Evolutionary conservation across 92 coral and sea anemone genomes (phyloP), one percentile per base, ranked within the genome.

Genomic region (Bergia puertoricense): DNA sequence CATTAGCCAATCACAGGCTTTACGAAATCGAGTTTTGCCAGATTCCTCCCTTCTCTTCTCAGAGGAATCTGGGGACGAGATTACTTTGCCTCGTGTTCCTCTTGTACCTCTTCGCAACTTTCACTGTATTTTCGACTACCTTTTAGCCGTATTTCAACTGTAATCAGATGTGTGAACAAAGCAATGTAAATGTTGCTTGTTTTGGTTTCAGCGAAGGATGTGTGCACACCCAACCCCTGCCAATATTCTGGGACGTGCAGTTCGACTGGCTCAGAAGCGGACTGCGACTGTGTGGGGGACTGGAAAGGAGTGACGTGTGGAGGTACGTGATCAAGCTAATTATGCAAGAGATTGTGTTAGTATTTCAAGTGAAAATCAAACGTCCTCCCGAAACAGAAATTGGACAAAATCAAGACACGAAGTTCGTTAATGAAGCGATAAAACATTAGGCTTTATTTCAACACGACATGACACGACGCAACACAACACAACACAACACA

Each of bases 281-380:
- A 37, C 42, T 82, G 86, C 41, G 23, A 42, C 10, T 82, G 86
- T 43, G 15, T 2, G 4, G 76, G 86, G 57, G 4, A 22, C 15
- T 82, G 86, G 86, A 82, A 82, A 82, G 86, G 86, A 82, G 37
- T 44, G 5, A 43, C 18, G 1, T 82, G 86, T 30, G 4, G 8
- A 20, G 86, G 86, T 82, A 23, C 18, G 86, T 43, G 9, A 10
- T n/a, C 41, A 45, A 39, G 14, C 30, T 30, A 30, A 30, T 30
- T 30, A 30, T 30, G 30, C 30, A 30, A 30, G 30, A 30, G 30
- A 30, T 30, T 30, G 30, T 30, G 30, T 30, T 30, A 30, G 30
- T 30, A 30, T 30, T 30, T 30, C 30, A 30, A 11, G 0, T 11
- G 9, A 11, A 51, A 51, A 11, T 51, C 57, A 51, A 1, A 20